phyloP scores from a whole-genome alignment of 2,797 vertebrate species.

The Notamacropus eugenii region DNA sequence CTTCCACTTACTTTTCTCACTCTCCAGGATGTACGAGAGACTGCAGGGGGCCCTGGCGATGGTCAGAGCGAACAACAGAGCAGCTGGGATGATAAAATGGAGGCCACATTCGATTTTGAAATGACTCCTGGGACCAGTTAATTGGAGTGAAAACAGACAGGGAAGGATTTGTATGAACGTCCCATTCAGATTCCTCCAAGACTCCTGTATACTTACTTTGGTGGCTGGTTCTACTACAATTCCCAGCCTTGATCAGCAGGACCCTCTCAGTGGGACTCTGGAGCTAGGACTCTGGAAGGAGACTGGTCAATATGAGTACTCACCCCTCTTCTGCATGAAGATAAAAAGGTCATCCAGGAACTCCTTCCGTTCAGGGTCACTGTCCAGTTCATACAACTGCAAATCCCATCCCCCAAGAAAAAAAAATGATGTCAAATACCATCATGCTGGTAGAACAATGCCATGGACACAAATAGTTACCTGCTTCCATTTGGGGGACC shows the following conservation, averaged over 20 bases:
- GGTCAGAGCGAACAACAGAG: conserved; percentile 20
- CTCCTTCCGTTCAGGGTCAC: conserved; percentile 87
- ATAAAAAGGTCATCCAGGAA: conserved; percentile 89
- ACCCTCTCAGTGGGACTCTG: not conserved
- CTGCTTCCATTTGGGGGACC: not conserved
- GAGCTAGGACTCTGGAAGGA: not conserved
- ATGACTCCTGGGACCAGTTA: conserved; percentile 50
- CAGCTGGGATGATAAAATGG: conserved; percentile 39
- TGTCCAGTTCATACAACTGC: conserved; percentile 89
- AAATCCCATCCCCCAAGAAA: conserved; percentile 29
- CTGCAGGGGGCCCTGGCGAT: conserved; percentile 3
- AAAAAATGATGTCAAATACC: conserved; percentile 53
- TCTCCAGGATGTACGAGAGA: not conserved
- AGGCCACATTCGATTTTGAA: conserved; percentile 51
- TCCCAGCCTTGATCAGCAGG: not conserved
- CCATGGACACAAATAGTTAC: not conserved
- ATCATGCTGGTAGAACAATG: not conserved
- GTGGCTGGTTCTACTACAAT: not conserved
- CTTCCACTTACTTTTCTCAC: conserved; percentile 25
- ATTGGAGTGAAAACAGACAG: conserved; percentile 51
- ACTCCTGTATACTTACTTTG: not conserved
- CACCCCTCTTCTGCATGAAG: conserved; percentile 90
- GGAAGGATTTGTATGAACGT: not conserved
- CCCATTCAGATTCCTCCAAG: conserved; percentile 22
- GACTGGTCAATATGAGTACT: conserved; percentile 65